Base-by-base conservation (phyloP, 2,888 invertebrate species). In the Aspidapion aeneum region DNA sequence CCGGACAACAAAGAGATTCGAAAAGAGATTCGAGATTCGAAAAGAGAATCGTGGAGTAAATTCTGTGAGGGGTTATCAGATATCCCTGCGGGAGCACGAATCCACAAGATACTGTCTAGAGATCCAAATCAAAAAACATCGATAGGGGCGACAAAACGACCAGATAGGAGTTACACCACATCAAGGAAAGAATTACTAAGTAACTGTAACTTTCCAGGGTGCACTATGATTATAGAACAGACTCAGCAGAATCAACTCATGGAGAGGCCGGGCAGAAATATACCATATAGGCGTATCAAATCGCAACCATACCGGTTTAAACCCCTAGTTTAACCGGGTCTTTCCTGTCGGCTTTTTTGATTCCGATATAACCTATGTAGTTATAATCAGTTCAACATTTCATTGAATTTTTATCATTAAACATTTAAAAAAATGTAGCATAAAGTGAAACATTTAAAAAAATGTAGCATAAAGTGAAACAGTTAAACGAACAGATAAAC, bases 11-110 rank as follows among this genome's bases (percentile, higher is more conserved):
- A 58, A 35, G 58, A 59, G 48, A 58, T 55, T 2, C 18, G 58
- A 49, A 62, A 55, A 16, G 49, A 54, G 9, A 57, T n/a, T n/a
- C n/a, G n/a, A n/a, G n/a, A n/a, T n/a, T n/a, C n/a, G n/a, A n/a
- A 63, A 57, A 54, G 58, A n/a, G 18, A 63, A n/a, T 61, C 60
- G 17, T 57, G 55, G 55, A 59, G 48, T 21, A 59, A 56, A 54
- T 62, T 58, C 21, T 62, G 58, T n/a, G 62, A 58, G 21, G 56
- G 55, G 22, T 7, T 58, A 55, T 19, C n/a, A 12, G 51, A 63
- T 50, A 56, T 22, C 18, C 17, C 57, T 1, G 49, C 52, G 7
- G 17, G 52, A 17, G 17, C 52, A n/a, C 17, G 35, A 62, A 62
- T 18, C 52, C 51, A 57, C n/a, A 52, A 58, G 18, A 22, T 63